Evolutionary conservation across 2,797 vertebrate species (phyloP).

Genomic region (Ptychobarbus kaznakovi): DNA sequence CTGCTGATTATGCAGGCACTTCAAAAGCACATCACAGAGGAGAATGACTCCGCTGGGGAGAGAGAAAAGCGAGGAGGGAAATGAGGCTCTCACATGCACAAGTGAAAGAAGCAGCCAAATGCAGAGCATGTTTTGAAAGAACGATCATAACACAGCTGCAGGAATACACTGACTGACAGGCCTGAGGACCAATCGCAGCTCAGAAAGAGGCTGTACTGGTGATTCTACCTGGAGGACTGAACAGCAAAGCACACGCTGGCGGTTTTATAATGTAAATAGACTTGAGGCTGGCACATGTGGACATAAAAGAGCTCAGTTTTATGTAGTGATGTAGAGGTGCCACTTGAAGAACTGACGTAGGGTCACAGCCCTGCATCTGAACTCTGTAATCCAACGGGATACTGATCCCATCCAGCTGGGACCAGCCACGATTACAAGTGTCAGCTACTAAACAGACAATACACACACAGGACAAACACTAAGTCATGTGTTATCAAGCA

Average conservation of each 20-base stretch:
- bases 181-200: conserved; percentile 1
- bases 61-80: conserved; percentile 23
- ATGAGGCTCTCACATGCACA: conserved; percentile 7
- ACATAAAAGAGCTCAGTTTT: conserved; percentile 39
- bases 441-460: not conserved
- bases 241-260: not conserved
- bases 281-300: not conserved
- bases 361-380: conserved; percentile 26
- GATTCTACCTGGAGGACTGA: not conserved
- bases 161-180: conserved; percentile 3
- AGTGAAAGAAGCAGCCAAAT: conserved; percentile 13
- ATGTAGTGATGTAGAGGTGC: conserved; percentile 10
- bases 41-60: conserved; percentile 41
- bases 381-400: conserved; percentile 54
- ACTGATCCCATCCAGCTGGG: conserved; percentile 28
- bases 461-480: not conserved
- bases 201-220: not conserved
- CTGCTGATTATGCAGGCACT: conserved; percentile 53
- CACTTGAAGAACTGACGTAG: not conserved
- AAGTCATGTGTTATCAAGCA: not conserved
- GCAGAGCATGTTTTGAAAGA: conserved; percentile 33
- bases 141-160: conserved; percentile 27
- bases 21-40: conserved; percentile 50
- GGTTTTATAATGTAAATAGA: not conserved
- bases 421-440: conserved; percentile 40